Base-by-base conservation (phyloP, 2,888 invertebrate genomes). In the Scaptomyza parva region DNA sequence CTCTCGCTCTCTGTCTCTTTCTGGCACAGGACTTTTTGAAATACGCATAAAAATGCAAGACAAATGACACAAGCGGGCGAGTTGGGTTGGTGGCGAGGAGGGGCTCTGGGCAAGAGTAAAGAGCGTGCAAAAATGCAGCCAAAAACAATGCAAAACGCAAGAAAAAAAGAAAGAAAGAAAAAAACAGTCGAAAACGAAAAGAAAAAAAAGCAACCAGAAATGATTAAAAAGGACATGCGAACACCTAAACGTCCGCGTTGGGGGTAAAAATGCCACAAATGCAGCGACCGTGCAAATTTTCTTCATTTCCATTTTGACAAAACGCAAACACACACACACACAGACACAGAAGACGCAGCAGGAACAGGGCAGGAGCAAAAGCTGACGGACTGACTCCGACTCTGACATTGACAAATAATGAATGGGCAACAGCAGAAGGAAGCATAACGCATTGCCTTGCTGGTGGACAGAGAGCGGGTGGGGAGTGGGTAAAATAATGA, bases 321-420 rank as follows among this genome's bases (percentile, higher is more conserved):
- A 86, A 89, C 86, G 88, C 88, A 88, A 87, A 88, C 87, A 86
- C 53, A 62, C 87, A 86, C 53, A 62, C 71, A 68, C 60, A 33
- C 60, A 61, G 70, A 61, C 61, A 54, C 69, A 55, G 45, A 43
- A 39, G 47, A 3, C 40, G 52, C n/a, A 18, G 35, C 24, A 4
- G 52, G 3, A 14, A 40, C 5, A 2, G 40, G 4, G 41, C 28
- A 37, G 59, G 20, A 28, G 57, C 50, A 58, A 78, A 86, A 86
- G 73, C 87, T 88, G 86, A 85, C 86, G 88, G 86, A 81, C 88
- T 87, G 88, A 82, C 88, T 83, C 72, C 86, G 75, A 71, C 79
- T 78, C 63, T 90, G 89, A 89, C 89, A 90, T 88, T 89, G 89
- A 90, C 89, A 89, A 89, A 89, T 89, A 90, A 90, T 90, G 84